Evolutionary conservation across 2,888 invertebrate species (phyloP), one percentile per base, ranked within the genome.

Genomic region (Leucophora obtusa): DNA sequence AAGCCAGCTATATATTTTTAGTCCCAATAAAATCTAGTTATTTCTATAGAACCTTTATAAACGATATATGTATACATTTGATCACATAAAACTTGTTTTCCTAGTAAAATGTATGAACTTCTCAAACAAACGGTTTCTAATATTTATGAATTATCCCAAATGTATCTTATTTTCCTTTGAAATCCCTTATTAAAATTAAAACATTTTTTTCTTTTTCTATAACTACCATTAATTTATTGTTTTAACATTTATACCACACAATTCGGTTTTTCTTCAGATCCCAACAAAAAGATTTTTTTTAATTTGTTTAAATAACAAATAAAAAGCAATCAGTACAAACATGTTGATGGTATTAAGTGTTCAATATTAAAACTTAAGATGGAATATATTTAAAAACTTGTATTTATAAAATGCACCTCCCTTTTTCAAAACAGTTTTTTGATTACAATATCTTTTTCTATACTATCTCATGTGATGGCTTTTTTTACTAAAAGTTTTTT

Each of bases 121-220:
- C n/a, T n/a, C n/a, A n/a, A n/a, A n/a, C n/a, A n/a, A n/a, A n/a
- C n/a, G n/a, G n/a, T n/a, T n/a, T n/a, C n/a, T n/a, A n/a, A n/a
- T n/a, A n/a, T n/a, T n/a, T n/a, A n/a, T n/a, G n/a, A n/a, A n/a
- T n/a, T n/a, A 21, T 10, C 35, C 35, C 35, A 35, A 35, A 35
- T 35, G 2, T 7, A 35, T 5, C 2, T 21, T 21, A 21, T 21
- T 21, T 21, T 21, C 4, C n/a, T n/a, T n/a, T n/a, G n/a, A 21
- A 3, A 21, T 3, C 21, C 21, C 21, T 21, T 21, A 21, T 21
- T 3, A 21, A 21, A 21, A 21, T 21, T 21, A 74, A 68, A 79
- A 82, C 79, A 69, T 33, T 81, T 83, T 77, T 83, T 35, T 53
- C 17, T 54, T 82, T 28, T 74, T 69, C 59, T 74, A 74, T 63